These are phyloP conservation scores for Celastrina argiolus DNA, from an alignment of 2,888 invertebrate genomes.

Conservation along the genomic window DNA sequence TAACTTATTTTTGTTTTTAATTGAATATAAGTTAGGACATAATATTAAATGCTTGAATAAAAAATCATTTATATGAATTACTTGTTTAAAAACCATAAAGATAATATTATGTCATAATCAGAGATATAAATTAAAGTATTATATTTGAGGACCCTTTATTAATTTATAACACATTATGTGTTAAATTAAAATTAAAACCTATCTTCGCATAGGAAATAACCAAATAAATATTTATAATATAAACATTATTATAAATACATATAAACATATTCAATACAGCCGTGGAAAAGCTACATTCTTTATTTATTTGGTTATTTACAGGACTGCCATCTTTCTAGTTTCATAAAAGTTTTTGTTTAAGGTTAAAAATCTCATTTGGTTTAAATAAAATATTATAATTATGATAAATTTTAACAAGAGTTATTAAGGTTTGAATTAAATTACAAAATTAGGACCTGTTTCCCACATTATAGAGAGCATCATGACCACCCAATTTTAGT, in stretches of 20 bases:
- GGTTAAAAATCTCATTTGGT: not conserved
- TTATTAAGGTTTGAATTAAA: too few species aligned
- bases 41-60: not conserved
- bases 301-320: slow-evolving; percentile 1
- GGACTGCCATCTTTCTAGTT: slow-evolving; percentile 9
- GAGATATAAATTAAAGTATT: not conserved
- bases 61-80: not conserved
- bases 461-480: too few species aligned
- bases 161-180: too few species aligned
- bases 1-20: slow-evolving; percentile 16
- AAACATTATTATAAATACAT: too few species aligned
- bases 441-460: too few species aligned
- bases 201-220: not conserved
- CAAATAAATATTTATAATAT: not conserved
- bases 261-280: not conserved
- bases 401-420: too few species aligned
- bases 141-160: not conserved
- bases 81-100: not conserved
- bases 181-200: not conserved
- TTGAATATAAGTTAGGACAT: not conserved
- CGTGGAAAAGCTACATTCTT: not conserved
- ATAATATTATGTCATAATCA: slow-evolving; percentile 4
- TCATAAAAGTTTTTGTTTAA: not conserved
- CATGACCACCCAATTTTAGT: too few species aligned
- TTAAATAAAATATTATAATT: too few species aligned